Conservation (phyloP, 2,888 invertebrate genomes). For the Xanthorhoe spadicearia region DNA sequence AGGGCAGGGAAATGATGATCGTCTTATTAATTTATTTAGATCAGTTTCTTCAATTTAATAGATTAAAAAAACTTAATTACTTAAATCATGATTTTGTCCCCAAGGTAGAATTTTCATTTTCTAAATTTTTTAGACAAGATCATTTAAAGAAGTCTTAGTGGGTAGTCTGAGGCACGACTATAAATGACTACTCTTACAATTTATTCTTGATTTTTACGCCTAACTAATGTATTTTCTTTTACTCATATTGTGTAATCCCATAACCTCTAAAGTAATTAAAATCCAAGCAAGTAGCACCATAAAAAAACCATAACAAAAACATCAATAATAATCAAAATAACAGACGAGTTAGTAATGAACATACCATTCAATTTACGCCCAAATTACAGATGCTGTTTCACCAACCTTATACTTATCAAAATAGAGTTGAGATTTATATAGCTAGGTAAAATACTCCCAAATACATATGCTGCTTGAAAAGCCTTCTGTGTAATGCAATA, state of each 20-base stretch:
- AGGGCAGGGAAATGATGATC: too few relatives aligned
- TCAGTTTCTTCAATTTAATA: too few relatives aligned
- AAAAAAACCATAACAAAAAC: slow-evolving; percentile 49
- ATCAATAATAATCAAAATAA: slow-evolving; percentile 65
- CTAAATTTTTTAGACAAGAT: too few relatives aligned
- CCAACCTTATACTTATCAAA: slow-evolving; percentile 14
- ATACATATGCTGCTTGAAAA: neutral
- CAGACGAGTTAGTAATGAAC: slow-evolving; percentile 47
- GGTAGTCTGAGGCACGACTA: too few relatives aligned
- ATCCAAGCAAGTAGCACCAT: slow-evolving; percentile 41
- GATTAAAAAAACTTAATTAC: too few relatives aligned
- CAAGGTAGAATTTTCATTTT: neutral
- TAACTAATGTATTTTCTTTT: too few relatives aligned
- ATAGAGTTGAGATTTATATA: slow-evolving; percentile 28
- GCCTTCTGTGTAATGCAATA: slow-evolving; percentile 21
- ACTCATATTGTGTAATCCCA: neutral
- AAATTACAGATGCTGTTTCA: neutral
- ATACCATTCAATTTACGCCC: slow-evolving; percentile 34
- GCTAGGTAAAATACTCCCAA: neutral
- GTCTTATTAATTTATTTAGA: too few relatives aligned
- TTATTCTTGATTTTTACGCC: too few relatives aligned
- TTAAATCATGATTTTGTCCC: too few relatives aligned
- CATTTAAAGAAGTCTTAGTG: too few relatives aligned
- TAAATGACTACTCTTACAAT: too few relatives aligned
- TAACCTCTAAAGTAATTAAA: slow-evolving; percentile 7